Conservation (phyloP, 2,113 vertebrate species). For the Esox niger region DNA sequence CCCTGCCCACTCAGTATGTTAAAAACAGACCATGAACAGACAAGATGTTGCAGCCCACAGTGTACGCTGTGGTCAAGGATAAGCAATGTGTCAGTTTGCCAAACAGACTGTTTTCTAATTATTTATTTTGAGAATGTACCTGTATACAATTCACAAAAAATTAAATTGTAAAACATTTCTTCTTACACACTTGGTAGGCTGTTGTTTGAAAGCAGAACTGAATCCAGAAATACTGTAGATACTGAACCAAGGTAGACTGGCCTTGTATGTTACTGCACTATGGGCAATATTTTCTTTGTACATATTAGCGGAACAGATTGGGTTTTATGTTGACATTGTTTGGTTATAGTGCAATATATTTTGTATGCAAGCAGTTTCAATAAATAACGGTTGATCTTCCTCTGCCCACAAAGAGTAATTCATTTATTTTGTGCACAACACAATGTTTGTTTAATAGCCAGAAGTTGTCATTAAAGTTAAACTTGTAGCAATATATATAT, state of each 20-base stretch:
- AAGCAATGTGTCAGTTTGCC: constrained; percentile 79
- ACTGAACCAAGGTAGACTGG: constrained; percentile 95
- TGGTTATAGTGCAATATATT: constrained; percentile 99
- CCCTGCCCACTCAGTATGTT: constrained; percentile 28
- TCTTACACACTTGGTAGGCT: constrained; percentile 87
- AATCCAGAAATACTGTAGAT: constrained; percentile 83
- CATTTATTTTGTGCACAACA: constrained; percentile 15
- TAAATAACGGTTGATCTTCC: constrained; percentile 96
- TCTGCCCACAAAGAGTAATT: constrained; percentile 72
- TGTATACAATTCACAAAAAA: constrained; percentile 80
- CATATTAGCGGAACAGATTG: constrained; percentile 94
- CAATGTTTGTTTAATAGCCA: not conserved
- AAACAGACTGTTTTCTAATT: constrained; percentile 88
- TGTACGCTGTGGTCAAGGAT: constrained; percentile 77
- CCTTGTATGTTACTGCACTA: constrained; percentile 94
- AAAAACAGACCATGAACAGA: constrained; percentile 13
- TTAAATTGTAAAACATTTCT: constrained; percentile 80
- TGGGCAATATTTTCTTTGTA: constrained; percentile 94
- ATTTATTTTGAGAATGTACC: constrained; percentile 93
- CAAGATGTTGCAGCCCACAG: constrained; percentile 66
- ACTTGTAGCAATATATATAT: not conserved
- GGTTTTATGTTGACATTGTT: constrained; percentile 98
- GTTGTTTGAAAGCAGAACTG: constrained; percentile 74
- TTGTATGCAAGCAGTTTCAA: constrained; percentile 99
- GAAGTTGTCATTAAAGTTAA: not conserved